phyloP scores from a whole-genome alignment of 2,797 vertebrate species.

The Rhinella marina region DNA sequence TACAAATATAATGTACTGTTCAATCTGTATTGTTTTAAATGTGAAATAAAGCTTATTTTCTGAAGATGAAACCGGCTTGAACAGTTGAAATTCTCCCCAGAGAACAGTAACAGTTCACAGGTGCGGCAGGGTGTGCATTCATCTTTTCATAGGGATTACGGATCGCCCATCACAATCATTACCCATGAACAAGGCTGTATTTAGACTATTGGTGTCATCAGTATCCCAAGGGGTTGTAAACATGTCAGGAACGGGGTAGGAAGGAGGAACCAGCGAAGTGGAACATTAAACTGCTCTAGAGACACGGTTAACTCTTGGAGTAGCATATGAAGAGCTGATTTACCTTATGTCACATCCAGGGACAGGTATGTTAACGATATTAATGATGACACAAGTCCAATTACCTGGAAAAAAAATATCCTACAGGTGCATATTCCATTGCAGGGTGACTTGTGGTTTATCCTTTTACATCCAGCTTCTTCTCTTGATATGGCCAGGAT shows the following conservation, averaged over 20 bases:
- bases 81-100: slow-evolving; percentile 41
- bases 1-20: not conserved
- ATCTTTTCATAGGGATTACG: slow-evolving; percentile 49
- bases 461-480: not conserved
- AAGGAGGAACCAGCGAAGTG: slow-evolving; percentile 40
- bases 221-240: slow-evolving; percentile 56
- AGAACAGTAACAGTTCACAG: slow-evolving; percentile 54
- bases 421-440: not conserved
- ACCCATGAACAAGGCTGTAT: slow-evolving; percentile 59
- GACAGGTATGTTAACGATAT: not conserved
- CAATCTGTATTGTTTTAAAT: not conserved
- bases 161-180: slow-evolving; percentile 55
- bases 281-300: slow-evolving; percentile 48
- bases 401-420: not conserved
- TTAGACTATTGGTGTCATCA: slow-evolving; percentile 59
- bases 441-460: not conserved
- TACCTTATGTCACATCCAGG: not conserved
- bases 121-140: slow-evolving; percentile 36
- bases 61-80: slow-evolving; percentile 31
- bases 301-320: slow-evolving; percentile 27
- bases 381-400: not conserved
- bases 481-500: not conserved
- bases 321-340: not conserved
- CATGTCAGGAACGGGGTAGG: slow-evolving; percentile 55
- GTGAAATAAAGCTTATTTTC: slow-evolving; percentile 34